Percentiles rank a stretch among this genome's conserved stretches.
Conservation (phyloP, 2,797 vertebrate genomes). For the Calcarius lapponicus region DNA sequence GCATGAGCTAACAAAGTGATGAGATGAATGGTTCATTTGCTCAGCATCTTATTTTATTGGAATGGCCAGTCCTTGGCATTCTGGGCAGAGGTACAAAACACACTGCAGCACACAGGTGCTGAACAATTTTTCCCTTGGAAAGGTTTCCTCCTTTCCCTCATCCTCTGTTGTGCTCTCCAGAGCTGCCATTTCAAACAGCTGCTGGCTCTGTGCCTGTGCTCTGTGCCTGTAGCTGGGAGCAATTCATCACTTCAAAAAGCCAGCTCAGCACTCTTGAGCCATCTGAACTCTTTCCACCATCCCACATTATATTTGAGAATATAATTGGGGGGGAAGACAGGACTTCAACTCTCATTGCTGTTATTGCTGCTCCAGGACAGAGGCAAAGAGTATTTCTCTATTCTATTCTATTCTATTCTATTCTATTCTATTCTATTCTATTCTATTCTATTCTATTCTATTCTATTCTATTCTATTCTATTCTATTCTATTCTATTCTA, state of each 20-base stretch:
- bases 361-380: background rate
- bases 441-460: background rate
- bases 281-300: background rate
- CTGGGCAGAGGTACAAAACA: background rate
- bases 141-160: background rate
- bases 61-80: background rate
- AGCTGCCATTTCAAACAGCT: background rate
- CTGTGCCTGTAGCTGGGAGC: background rate
- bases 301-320: background rate
- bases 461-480: accelerated
- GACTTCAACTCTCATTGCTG: background rate
- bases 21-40: background rate
- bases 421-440: background rate
- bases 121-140: background rate
- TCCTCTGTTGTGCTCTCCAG: background rate
- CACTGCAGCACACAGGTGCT: background rate
- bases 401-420: background rate
- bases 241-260: conserved; percentile 25
- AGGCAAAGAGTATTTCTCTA: background rate
- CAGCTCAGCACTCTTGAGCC: conserved; percentile 16
- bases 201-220: background rate
- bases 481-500: background rate
- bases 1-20: background rate
- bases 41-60: background rate
- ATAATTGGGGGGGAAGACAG: background rate